Base-by-base conservation (phyloP, 2,888 invertebrate genomes). In the Sturmia bella region DNA sequence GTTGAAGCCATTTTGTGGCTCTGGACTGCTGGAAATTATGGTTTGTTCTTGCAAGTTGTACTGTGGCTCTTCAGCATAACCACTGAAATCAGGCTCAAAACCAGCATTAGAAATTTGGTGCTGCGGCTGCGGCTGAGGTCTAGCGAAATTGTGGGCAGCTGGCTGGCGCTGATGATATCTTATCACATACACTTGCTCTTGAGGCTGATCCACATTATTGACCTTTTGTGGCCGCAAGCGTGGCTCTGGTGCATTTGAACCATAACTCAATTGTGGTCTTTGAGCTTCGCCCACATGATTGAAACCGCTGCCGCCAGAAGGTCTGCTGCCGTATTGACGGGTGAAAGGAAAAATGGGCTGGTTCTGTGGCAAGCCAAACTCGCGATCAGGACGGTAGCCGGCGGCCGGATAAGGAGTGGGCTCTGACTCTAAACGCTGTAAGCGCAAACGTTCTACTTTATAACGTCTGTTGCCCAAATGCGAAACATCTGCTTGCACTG, bases 321-420 rank as follows among this genome's bases (percentile, higher is more conserved):
- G 57, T 27, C 54, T 69, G 13, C 43, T 57, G 9, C 9, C 39
- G 13, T 64, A 50, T n/a, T 64, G 69, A 32, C 32, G 39, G 52
- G n/a, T 12, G 0, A 70, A 15, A 1, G 82, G 82, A 50, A 78
- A 76, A 1, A 75, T 12, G 1, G 82, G 82, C 48, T 76, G 73
- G 24, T 73, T 74, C 3, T 56, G 54, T 6, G 86, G 85, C 63
- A 86, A 68, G 13, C 57, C 70, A 32, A 87, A 86, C 27, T 85
- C 85, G 15, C 84, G 84, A n/a, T 84, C 82, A 3, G 89, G 89
- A 64, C 85, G 86, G 69, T 84, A 88, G n/a, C 89, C 89, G 17
- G 86, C 77, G 0, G 87, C 85, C 11, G 87, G 85, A 80, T 87
- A 87, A 3, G 85, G 84, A 17, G 84, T 79, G 3, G 81, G 83